A percentile compares a stretch with the other conserved stretches of the same genome.
Evolutionary conservation across 2,888 invertebrate species (phyloP).

Genomic region (Petrolisthes cinctipes): DNA sequence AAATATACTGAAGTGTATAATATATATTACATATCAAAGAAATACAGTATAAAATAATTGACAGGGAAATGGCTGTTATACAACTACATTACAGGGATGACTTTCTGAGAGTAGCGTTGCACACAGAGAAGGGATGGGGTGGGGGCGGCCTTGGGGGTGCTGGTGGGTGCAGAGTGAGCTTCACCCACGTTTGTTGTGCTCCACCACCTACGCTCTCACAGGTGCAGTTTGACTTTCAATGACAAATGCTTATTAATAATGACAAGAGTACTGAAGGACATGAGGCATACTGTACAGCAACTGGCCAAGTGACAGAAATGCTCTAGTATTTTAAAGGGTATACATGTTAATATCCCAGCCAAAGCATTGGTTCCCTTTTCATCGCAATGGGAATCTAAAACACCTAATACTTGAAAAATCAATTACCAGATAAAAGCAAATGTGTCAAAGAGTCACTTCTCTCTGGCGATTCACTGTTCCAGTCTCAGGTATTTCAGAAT

Average conservation of each 20-base stretch:
- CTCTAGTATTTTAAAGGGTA: too few species aligned
- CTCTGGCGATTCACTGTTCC: too few species aligned
- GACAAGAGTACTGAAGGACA: neutral
- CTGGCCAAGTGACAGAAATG: neutral
- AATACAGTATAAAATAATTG: neutral
- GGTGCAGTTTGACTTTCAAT: neutral
- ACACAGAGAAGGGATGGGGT: neutral
- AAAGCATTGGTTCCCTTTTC: too few species aligned
- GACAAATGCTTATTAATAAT: neutral
- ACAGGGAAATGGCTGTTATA: neutral
- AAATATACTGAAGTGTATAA: neutral
- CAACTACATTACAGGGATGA: slow-evolving; percentile 8
- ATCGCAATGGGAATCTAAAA: too few species aligned
- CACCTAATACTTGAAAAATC: too few species aligned
- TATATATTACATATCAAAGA: neutral
- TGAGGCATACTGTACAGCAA: too few species aligned
- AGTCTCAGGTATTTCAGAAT: too few species aligned
- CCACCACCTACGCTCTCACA: slow-evolving; percentile 6
- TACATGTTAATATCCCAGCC: too few species aligned
- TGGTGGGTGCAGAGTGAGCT: neutral
- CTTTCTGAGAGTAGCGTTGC: neutral
- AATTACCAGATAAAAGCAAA: too few species aligned
- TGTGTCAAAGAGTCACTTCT: too few species aligned
- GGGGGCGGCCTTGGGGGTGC: neutral
- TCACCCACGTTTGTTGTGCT: neutral